Base-by-base conservation (phyloP, 1,140 invertebrate genomes). In the Drosophila setifemur region DNA sequence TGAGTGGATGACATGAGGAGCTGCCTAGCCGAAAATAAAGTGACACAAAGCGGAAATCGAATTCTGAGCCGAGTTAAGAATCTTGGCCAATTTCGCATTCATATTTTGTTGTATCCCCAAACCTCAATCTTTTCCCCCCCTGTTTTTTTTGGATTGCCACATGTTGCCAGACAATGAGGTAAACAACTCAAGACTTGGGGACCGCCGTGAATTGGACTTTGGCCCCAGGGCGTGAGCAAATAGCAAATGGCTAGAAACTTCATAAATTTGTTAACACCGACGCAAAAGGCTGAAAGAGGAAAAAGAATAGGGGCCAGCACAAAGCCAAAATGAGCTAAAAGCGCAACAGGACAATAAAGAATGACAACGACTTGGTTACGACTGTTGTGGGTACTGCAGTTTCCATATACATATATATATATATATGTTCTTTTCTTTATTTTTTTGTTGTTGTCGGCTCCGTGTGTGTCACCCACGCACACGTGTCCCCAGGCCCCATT, bases 161-260 rank as follows among this genome's bases (percentile, higher is more conserved):
- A 64, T 64, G 31, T 29, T 43, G 49, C 21, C 43, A 70, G 67
- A 58, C 61, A 70, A 49, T 40, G 29, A 25, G 23, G 19, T 42
- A 70, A 60, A 60, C 67, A 71, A 60, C 53, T 48, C 37, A 42
- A 43, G 44, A 44, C 68, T n/a, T 40, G 50, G 28, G 43, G 67
- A 71, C 67, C 67, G 67, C 67, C 67, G 55, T 71, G 67, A 71
- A 71, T 71, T 71, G 67, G 67, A 71, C 67, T 71, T 71, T 71
- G 67, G 29, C 67, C 67, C 54, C 45, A 42, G 28, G 67, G 64
- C 61, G 57, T 63, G 42, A 67, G 66, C 63, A 43, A 48, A 70
- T 58, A 42, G 50, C 50, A 69, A 69, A 39, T 37, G 57, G 42
- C 58, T 33, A 39, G 2, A 43, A 64, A 64, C 61, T 66, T 71